These are phyloP conservation scores for Drosophila melanogaster DNA, from an alignment of 1,140 invertebrate genomes.

Conservation along the genomic window DNA sequence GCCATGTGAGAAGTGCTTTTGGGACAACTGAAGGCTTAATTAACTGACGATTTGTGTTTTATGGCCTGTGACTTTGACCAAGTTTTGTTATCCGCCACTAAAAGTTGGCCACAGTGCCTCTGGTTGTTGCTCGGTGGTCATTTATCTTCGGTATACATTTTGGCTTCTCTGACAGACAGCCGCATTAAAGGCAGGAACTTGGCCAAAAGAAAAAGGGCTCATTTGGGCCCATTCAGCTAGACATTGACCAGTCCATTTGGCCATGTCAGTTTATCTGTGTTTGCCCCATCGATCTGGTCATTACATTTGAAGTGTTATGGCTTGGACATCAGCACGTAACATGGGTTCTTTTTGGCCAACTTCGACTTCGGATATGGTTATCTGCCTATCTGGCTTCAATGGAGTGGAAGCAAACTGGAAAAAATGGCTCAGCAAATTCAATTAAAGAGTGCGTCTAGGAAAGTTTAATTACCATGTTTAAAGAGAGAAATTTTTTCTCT, in stretches of 20 bases:
- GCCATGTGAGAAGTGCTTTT: conserved; percentile 21
- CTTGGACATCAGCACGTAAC: conserved; percentile 30
- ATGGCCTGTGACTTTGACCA: conserved; percentile 33
- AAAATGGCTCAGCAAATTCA: conserved; percentile 30
- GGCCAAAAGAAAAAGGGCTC: conserved; percentile 36
- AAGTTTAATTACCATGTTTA: conserved; percentile 34
- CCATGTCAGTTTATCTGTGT: conserved; percentile 54
- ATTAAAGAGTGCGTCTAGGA: conserved; percentile 12
- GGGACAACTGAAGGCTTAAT: conserved; percentile 49
- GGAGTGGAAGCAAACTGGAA: conserved; percentile 10
- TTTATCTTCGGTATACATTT: conserved; percentile 49
- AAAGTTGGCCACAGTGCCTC: conserved; percentile 32
- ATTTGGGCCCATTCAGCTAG: conserved; percentile 49
- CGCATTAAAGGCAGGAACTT: neutral
- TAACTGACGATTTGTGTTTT: conserved; percentile 47
- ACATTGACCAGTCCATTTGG: conserved; percentile 54
- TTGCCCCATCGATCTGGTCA: conserved; percentile 49
- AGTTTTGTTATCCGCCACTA: conserved; percentile 23
- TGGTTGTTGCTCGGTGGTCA: conserved; percentile 22
- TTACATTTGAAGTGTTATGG: conserved; percentile 50
- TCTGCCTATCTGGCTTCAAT: conserved; percentile 27
- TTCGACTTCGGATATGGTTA: neutral
- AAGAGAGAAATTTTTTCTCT: neutral
- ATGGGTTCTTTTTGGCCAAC: conserved; percentile 12
- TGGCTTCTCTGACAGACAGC: conserved; percentile 24